phyloP scores from a whole-genome alignment of 2,888 invertebrate species.

The Agriotes lineatus region DNA sequence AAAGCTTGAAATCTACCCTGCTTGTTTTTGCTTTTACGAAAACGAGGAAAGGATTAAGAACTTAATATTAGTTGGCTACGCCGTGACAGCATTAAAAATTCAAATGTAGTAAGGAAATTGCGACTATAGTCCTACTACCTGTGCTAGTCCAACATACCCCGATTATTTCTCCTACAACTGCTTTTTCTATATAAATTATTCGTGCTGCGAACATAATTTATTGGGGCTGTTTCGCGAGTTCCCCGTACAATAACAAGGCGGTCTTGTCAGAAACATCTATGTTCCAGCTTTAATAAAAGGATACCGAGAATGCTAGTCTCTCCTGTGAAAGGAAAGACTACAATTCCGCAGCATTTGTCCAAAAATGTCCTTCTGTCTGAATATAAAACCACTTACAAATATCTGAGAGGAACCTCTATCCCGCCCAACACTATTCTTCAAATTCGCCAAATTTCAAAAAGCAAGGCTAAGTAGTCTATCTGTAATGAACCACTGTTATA shows the following conservation, averaged over 20 bases:
- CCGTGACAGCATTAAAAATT: neutral
- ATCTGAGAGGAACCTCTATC: too few species aligned
- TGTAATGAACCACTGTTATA: too few species aligned
- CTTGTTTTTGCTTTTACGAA: conserved; percentile 15
- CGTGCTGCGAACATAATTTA: conserved; percentile 9
- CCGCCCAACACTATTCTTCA: too few species aligned
- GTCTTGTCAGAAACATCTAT: conserved; percentile 9
- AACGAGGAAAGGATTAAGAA: conserved; percentile 8
- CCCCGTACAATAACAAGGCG: conserved; percentile 1
- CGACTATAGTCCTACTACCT: too few species aligned
- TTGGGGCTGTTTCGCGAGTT: conserved; percentile 5
- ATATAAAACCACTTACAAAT: too few species aligned
- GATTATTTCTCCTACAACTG: neutral
- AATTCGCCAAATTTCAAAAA: too few species aligned
- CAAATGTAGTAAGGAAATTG: neutral
- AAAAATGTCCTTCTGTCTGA: too few species aligned
- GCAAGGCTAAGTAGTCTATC: too few species aligned
- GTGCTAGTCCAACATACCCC: neutral
- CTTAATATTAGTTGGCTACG: neutral
- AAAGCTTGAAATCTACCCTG: neutral
- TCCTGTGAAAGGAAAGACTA: neutral
- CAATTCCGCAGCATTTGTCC: neutral
- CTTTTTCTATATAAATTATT: conserved; percentile 8
- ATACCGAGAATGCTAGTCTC: conserved; percentile 11
- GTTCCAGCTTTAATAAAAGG: conserved; percentile 15